These are phyloP conservation scores for Myotis daubentonii DNA, from an alignment of 2,797 vertebrate genomes.

Conservation along the genomic window DNA sequence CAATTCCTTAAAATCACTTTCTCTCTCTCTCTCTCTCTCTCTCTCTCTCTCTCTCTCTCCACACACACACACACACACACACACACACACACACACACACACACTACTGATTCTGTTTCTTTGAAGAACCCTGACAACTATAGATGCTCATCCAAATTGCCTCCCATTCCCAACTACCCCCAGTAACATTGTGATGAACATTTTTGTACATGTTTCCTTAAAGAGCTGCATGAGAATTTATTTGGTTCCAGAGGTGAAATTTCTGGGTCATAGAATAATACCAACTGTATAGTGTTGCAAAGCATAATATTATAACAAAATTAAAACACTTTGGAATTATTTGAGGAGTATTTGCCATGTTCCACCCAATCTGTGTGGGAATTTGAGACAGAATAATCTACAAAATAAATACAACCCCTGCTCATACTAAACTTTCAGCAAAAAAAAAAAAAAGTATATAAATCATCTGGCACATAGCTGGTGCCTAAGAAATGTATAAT, in stretches of 20 bases:
- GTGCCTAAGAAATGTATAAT: slow-evolving; percentile 19
- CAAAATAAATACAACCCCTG: slow-evolving; percentile 19
- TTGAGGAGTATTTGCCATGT: neutral
- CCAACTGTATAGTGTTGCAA: neutral
- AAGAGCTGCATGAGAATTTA: neutral
- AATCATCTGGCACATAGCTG: neutral
- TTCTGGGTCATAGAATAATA: neutral
- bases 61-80: too few relatives aligned
- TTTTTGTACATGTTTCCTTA: neutral
- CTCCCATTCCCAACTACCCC: neutral
- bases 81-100: neutral
- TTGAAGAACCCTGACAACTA: neutral
- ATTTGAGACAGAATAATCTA: slow-evolving; percentile 2
- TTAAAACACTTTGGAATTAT: slow-evolving; percentile 17
- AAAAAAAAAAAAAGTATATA: neutral
- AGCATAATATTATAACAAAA: slow-evolving; percentile 7
- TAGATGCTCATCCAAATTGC: neutral
- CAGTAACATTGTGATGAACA: neutral
- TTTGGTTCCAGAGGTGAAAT: slow-evolving; percentile 41
- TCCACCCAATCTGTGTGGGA: neutral
- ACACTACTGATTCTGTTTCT: neutral
- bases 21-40: neutral
- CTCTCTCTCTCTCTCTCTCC: neutral
- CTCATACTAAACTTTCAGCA: neutral
- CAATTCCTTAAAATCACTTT: neutral